Evolutionary conservation across 2,113 vertebrate species (phyloP), one percentile per base, ranked within the genome.

Genomic region (Nannobrachium achirus): DNA sequence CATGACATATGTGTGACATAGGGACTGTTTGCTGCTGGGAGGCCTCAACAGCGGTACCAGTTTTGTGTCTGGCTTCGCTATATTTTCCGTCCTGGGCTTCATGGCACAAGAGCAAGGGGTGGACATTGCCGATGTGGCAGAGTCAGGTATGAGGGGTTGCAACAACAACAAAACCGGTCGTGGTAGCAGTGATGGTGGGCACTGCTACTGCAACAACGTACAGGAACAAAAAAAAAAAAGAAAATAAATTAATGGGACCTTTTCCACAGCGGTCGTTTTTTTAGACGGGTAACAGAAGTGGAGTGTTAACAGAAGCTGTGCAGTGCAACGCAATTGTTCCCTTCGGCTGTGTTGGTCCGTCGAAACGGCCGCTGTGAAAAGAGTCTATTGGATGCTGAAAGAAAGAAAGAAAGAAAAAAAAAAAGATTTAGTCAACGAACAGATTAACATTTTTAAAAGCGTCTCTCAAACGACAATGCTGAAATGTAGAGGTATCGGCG

Each of bases 61-160:
- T 94, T 99, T 99, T 98, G 96, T 99, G 94, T 99, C 97, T 95
- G 98, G 98, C 95, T 99, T 99, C 95, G 98, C 98, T 95, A 99
- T 99, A 96, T 99, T 99, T 96, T 99, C 97, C 95, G 93, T 99
- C 96, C 98, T 99, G 95, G 98, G 98, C 95, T 99, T 99, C 96
- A 99, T 99, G 98, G 98, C 98, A 96, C 97, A 99, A 96, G 97
- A 99, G 86, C 98, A 99, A 98, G 97, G 97, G 95, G 97, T 99
- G 96, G 94, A 99, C 96, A 99, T 99, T 96, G 97, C 97, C 83
- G 96, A 98, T 95, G 98, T 99, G 93, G 98, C 98, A 95, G 97
- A 99, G 96, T 99, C 98, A 99, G 98, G 98, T 99, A 98, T 92
- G 96, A 33, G 94, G 94, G 95, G 94, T 84, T n/a, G n/a, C n/a